phyloP scores from a whole-genome alignment of 2,888 invertebrate genomes.

The Rhagium mordax region DNA sequence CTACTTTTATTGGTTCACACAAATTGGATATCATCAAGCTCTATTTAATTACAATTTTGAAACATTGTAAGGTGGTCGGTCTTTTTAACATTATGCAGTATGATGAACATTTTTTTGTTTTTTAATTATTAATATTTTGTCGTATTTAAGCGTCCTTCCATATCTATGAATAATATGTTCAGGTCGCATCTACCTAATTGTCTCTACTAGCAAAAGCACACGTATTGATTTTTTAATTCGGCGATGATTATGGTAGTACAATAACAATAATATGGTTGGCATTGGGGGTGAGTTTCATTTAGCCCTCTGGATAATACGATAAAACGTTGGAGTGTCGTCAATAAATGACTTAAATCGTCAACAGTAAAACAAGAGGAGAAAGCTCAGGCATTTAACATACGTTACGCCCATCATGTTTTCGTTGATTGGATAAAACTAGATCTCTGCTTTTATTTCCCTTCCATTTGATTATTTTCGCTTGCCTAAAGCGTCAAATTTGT shows the following conservation, averaged over 20 bases:
- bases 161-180: too few relatives aligned
- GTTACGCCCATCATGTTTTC: constrained; percentile 61
- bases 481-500: constrained; percentile 52
- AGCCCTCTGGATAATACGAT: constrained; percentile 53
- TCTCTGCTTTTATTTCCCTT: constrained; percentile 56
- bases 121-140: too few relatives aligned
- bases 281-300: constrained; percentile 36
- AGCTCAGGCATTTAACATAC: constrained; percentile 56
- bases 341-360: constrained; percentile 59
- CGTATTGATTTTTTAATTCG: neutral
- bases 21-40: constrained; percentile 58
- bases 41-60: constrained; percentile 50
- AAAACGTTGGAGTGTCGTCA: constrained; percentile 55
- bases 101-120: neutral
- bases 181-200: too few relatives aligned
- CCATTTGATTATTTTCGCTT: constrained; percentile 50
- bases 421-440: constrained; percentile 61
- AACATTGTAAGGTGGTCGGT: constrained; percentile 47
- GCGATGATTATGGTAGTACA: constrained; percentile 6
- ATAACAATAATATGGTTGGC: constrained; percentile 12
- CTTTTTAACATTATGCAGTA: constrained; percentile 1
- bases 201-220: neutral
- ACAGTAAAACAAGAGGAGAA: constrained; percentile 58
- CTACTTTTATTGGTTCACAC: constrained; percentile 63
- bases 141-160: too few relatives aligned